These are phyloP conservation scores for Chaetodon trifasciatus DNA, from an alignment of 2,797 vertebrate genomes.

Conservation along the genomic window DNA sequence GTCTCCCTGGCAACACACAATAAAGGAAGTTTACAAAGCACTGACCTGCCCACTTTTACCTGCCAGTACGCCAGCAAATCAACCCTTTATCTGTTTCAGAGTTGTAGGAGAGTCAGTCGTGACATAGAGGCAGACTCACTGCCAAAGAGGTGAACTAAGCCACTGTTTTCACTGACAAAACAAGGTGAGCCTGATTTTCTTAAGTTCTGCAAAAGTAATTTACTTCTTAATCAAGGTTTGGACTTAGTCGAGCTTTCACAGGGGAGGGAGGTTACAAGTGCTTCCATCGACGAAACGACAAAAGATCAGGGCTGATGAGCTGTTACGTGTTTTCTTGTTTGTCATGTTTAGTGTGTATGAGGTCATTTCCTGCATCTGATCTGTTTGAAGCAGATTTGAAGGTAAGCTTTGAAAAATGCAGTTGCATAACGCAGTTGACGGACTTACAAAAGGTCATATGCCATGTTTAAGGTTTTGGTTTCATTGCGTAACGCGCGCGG, in stretches of 20 bases:
- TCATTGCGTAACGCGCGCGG: not conserved
- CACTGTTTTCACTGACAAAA: conserved; percentile 50
- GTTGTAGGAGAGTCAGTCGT: conserved; percentile 51
- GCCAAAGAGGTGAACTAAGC: conserved; percentile 35
- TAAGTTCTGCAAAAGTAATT: not conserved
- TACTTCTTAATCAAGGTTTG: not conserved
- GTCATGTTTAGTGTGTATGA: not conserved
- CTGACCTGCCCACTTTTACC: conserved; percentile 77
- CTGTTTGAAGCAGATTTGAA: not conserved
- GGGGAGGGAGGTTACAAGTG: not conserved
- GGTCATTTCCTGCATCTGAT: conserved; percentile 1
- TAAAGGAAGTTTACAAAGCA: conserved; percentile 77
- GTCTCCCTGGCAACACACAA: conserved; percentile 73
- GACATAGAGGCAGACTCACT: conserved; percentile 44
- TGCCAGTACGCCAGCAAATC: conserved; percentile 57
- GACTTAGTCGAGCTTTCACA: conserved; percentile 10
- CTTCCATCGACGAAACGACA: not conserved
- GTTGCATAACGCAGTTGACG: not conserved
- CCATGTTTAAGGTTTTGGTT: not conserved
- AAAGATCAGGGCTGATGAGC: not conserved
- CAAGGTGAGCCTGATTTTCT: conserved; percentile 70
- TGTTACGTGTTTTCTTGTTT: not conserved
- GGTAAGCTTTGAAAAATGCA: not conserved
- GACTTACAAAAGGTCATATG: not conserved
- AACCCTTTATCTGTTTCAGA: conserved; percentile 32